These are phyloP conservation scores for Pandemis heparana DNA, from an alignment of 2,888 invertebrate species.

Conservation along the genomic window DNA sequence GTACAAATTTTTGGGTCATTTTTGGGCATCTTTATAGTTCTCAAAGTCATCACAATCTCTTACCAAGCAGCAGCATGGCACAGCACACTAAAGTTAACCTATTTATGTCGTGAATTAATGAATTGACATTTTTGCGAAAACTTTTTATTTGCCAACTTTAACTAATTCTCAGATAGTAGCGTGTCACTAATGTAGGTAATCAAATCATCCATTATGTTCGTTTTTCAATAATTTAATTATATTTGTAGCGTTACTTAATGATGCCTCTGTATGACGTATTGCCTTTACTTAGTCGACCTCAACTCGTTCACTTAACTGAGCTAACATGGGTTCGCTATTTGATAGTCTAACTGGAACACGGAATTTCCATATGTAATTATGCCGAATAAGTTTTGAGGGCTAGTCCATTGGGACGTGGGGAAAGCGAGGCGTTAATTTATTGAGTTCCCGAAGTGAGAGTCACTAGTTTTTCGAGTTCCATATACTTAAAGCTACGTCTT, in stretches of 20 bases:
- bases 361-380: slow-evolving; percentile 36
- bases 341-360: slow-evolving; percentile 24
- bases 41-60: too few species aligned
- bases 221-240: too few species aligned
- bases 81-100: too few species aligned
- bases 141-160: too few species aligned
- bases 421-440: slow-evolving; percentile 25
- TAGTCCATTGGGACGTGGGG: slow-evolving; percentile 10
- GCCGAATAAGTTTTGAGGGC: slow-evolving; percentile 26
- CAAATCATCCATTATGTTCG: too few species aligned
- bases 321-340: slow-evolving; percentile 26
- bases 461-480: not conserved
- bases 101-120: too few species aligned
- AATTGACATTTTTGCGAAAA: too few species aligned
- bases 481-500: not conserved
- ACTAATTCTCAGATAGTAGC: too few species aligned
- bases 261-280: slow-evolving; percentile 13
- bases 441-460: slow-evolving; percentile 1
- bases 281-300: slow-evolving; percentile 13
- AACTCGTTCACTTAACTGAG: not conserved
- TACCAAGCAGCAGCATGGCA: too few species aligned
- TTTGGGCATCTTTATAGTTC: too few species aligned
- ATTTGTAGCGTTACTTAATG: not conserved
- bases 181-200: too few species aligned
- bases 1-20: too few species aligned